Percentiles rank a stretch among this genome's conserved stretches.
Conservation (phyloP, 1,140 invertebrate species). For the Listronotus oregonensis region DNA sequence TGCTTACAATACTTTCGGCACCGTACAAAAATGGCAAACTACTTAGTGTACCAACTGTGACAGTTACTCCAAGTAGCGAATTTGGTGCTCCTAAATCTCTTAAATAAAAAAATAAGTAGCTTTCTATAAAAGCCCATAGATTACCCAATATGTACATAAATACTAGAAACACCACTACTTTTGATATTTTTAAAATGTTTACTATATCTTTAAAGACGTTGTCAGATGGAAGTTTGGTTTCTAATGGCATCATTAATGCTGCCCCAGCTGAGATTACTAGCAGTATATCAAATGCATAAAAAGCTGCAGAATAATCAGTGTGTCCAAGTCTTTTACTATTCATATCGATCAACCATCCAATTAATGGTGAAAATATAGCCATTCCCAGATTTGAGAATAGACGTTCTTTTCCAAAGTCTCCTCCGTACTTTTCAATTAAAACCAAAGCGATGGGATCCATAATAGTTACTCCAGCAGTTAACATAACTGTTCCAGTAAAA, state of each 20-base stretch:
- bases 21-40: conserved; percentile 82
- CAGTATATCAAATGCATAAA: conserved; percentile 74
- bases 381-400: conserved; percentile 79
- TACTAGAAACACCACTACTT: conserved; percentile 75
- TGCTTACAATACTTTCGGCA: conserved; percentile 78
- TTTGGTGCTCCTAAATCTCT: conserved; percentile 80
- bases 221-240: conserved; percentile 73
- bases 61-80: conserved; percentile 78
- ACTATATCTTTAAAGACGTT: conserved; percentile 71
- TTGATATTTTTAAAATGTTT: conserved; percentile 73
- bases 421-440: conserved; percentile 78
- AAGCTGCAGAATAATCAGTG: conserved; percentile 78
- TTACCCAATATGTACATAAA: conserved; percentile 76
- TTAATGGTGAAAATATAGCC: conserved; percentile 80
- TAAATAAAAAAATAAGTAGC: conserved; percentile 82
- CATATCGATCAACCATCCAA: conserved; percentile 76
- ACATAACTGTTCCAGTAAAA: conserved; percentile 75
- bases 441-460: conserved; percentile 82
- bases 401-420: conserved; percentile 79
- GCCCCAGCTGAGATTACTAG: conserved; percentile 70
- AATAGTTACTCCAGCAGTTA: conserved; percentile 76
- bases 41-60: conserved; percentile 79
- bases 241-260: conserved; percentile 73
- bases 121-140: conserved; percentile 85
- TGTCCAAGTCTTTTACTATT: conserved; percentile 66